Evolutionary conservation across 2,797 vertebrate genomes (phyloP).

Genomic region (Scolopax bukidnonensis): DNA sequence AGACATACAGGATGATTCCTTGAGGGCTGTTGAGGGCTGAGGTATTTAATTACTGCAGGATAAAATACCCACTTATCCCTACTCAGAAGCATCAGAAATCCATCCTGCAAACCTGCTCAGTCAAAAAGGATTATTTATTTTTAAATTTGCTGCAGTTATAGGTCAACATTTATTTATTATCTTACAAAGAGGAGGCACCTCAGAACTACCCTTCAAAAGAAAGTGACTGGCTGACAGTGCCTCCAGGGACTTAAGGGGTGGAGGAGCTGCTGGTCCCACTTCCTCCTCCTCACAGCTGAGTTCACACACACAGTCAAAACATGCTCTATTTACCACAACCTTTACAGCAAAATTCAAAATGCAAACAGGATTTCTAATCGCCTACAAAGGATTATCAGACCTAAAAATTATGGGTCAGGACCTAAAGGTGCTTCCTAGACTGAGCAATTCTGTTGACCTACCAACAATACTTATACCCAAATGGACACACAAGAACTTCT

Average conservation of each 20-base stretch:
- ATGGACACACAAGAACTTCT: not conserved
- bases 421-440: not conserved
- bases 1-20: not conserved
- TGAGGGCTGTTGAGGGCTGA: not conserved
- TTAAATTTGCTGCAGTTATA: not conserved
- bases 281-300: constrained; percentile 26
- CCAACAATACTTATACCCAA: not conserved
- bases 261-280: constrained; percentile 15
- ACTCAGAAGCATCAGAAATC: not conserved
- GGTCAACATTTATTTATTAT: constrained; percentile 19
- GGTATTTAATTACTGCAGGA: not conserved
- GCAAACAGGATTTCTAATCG: not conserved
- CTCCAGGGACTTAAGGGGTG: not conserved
- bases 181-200: constrained; percentile 29
- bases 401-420: not conserved
- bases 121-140: not conserved
- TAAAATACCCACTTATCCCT: not conserved
- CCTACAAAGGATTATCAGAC: not conserved
- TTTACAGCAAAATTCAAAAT: not conserved
- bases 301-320: not conserved
- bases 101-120: not conserved
- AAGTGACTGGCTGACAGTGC: not conserved
- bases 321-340: not conserved
- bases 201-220: constrained; percentile 29
- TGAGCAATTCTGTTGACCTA: not conserved